Evolutionary conservation across 2,797 vertebrate species (phyloP), one percentile per base, ranked within the genome.

Genomic region (Phrynocephalus forsythii): DNA sequence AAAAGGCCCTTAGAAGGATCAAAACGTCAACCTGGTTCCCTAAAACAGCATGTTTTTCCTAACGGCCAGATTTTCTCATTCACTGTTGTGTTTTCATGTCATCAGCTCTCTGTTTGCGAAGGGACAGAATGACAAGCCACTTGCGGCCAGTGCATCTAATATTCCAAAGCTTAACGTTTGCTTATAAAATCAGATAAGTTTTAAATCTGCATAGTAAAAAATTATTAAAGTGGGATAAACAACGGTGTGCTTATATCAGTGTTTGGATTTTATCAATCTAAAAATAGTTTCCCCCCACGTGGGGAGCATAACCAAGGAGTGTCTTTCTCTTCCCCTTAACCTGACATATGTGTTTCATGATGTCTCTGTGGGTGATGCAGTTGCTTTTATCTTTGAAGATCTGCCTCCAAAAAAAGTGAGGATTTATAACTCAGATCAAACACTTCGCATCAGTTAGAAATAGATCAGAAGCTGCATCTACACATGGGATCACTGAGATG

Each of bases 361-460:
- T 9, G 0, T 63, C 84, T 89, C 90, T 87, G 5, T 0, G 56
- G 80, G 91, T 84, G 86, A 78, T 0, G 0, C 20, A 0, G 7
- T 6, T 33, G 86, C 92, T 93, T 92, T 92, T 88, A 91, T 93
- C 93, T 94, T 10, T 0, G 24, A n/a, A 81, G 83, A 87, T 3
- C 76, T 22, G 77, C 85, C 66, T 81, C 44, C 90, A 86, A 56
- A 86, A 91, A 80, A 86, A 82, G 68, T 1, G 86, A 92, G 84
- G 83, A 83, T 78, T 92, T 84, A 78, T 88, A 81, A 86, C 13
- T 79, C 87, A 92, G 86, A 92, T 91, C 93, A 92, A 93, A 90
- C 69, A 0, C 33, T 6, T 88, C 2, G 73, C 28, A 0, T 56
- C 2, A 80, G 83, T 89, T 86, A 13, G 16, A 79, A 88, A 85